Evolutionary conservation across 2,113 vertebrate species (phyloP), one percentile per base, ranked within the genome.

Genomic region (Xiphorhynchus elegans): DNA sequence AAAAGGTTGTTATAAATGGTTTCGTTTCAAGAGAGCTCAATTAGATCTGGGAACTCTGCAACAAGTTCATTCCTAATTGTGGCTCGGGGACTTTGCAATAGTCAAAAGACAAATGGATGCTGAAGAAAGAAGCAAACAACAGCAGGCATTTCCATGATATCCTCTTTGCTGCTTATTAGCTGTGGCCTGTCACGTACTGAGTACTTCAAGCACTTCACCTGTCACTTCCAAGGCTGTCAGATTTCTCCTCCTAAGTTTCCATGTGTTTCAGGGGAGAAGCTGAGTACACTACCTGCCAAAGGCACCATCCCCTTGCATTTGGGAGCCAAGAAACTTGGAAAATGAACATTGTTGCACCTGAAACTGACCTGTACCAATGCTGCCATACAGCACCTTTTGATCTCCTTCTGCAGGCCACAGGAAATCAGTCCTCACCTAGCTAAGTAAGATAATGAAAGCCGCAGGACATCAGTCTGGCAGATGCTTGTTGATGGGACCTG

Each of bases 401-500:
- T 31, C 35, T 85, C 67, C 74, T 84, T 92, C 80, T 53, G 25
- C 60, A 68, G 46, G 13, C 49, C 2, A 2, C 35, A 77, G 64
- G 83, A 93, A 39, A 53, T 66, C 66, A 85, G 66, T 46, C 59
- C 50, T 91, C 18, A 9, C 25, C 50, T 83, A 62, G 67, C 26
- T 90, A 83, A 87, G 42, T 17, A 85, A 6, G 6, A 17, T 91
- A 83, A 94, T 83, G 52, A 77, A 76, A 73, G 67, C 50, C 26
- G 4, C 11, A 8, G 69, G 76, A 84, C 74, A 69, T 59, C 67
- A 82, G 76, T 69, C 73, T 78, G 62, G 58, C 90, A 92, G 79
- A 75, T 82, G 92, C 76, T 90, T 94, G 90, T 93, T 95, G 92
- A 93, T 66, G 42, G 88, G 37, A 82, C 89, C 53, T 84, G 73